These are phyloP conservation scores for Anguilla marmorata DNA, from an alignment of 2,797 vertebrate genomes.

Conservation along the genomic window DNA sequence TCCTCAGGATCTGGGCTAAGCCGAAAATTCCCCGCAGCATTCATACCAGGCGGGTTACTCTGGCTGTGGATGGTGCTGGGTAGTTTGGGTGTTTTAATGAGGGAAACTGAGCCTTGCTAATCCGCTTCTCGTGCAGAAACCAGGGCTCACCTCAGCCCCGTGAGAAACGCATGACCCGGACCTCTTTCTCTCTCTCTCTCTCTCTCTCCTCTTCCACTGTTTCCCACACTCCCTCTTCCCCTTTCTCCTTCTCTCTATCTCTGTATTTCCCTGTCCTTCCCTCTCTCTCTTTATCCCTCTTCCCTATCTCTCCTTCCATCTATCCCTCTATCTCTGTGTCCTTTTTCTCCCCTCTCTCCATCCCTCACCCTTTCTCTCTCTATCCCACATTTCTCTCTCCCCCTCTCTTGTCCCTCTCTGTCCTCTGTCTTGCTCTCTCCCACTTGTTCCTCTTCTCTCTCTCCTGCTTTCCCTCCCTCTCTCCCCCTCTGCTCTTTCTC, in stretches of 20 bases:
- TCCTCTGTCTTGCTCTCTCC: neutral
- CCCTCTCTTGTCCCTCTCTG: neutral
- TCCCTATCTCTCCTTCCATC: constrained; percentile 38
- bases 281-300: neutral
- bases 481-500: neutral
- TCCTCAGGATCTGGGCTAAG: neutral
- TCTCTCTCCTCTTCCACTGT: neutral
- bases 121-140: constrained; percentile 14
- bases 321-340: no score
- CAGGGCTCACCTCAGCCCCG: neutral
- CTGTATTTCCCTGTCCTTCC: no score
- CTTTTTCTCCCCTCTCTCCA: neutral
- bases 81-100: constrained; percentile 11
- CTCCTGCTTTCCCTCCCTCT: neutral
- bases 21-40: neutral
- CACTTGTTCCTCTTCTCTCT: neutral
- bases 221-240: neutral
- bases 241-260: no score
- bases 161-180: neutral
- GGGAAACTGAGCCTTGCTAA: neutral
- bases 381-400: neutral
- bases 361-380: neutral
- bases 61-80: neutral
- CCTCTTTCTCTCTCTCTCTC: neutral
- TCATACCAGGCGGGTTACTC: neutral